These are phyloP conservation scores for Gymnopithys bicolor DNA, from an alignment of 2,797 vertebrate species.

Conservation along the genomic window DNA sequence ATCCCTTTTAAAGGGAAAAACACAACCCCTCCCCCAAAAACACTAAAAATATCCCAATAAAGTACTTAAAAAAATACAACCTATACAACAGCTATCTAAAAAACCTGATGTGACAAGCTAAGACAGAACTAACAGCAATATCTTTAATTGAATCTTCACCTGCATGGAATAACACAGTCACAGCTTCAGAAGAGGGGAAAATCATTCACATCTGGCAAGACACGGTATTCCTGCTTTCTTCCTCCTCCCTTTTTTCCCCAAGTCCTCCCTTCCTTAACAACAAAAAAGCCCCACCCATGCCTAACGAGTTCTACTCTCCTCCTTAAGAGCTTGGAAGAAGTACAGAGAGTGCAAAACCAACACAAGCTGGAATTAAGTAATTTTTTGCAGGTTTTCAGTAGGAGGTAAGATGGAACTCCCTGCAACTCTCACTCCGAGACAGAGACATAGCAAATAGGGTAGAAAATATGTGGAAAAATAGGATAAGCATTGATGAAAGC, in stretches of 20 bases:
- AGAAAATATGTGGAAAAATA: background rate
- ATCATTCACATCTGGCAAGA: background rate
- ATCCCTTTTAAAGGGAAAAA: background rate
- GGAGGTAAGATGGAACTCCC: background rate
- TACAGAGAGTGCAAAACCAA: background rate
- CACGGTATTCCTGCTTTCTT: background rate
- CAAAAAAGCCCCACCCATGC: slow-evolving; percentile 5
- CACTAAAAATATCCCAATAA: background rate
- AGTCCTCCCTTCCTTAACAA: background rate
- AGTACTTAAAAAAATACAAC: background rate
- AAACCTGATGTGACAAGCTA: background rate
- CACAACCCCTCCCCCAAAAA: background rate
- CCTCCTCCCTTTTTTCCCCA: background rate
- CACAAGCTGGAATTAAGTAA: background rate
- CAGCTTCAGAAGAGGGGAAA: background rate
- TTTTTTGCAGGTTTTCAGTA: background rate
- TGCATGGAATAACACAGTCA: background rate
- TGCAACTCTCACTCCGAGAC: background rate
- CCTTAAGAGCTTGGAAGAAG: background rate
- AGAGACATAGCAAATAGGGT: background rate
- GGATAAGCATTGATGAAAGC: background rate
- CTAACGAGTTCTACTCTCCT: background rate
- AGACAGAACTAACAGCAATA: background rate
- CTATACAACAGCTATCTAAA: background rate
- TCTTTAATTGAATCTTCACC: background rate